Evolutionary conservation across 2,888 invertebrate species (phyloP).

Genomic region (Mythimna pallens): DNA sequence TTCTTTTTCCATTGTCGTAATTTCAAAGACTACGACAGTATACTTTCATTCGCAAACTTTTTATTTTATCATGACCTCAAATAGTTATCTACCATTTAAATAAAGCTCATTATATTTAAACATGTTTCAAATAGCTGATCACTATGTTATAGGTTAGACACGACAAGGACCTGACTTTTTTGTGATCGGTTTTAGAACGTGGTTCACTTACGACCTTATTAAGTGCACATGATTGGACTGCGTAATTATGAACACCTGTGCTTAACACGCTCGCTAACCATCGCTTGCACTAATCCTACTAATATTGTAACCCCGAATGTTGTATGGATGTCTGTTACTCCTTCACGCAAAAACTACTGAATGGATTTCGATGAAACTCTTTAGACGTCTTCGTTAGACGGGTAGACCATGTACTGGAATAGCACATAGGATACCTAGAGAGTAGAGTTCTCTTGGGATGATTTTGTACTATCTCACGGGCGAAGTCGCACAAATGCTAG

Average conservation of each 20-base stretch:
- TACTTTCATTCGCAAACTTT: not conserved
- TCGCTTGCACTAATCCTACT: too few relatives aligned
- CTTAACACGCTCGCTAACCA: not conserved
- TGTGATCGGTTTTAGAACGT: conserved; percentile 12
- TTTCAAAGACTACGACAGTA: not conserved
- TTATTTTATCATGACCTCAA: not conserved
- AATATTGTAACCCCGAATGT: too few relatives aligned
- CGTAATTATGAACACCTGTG: conserved; percentile 36
- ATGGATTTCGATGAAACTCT: too few relatives aligned
- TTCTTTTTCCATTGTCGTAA: not conserved
- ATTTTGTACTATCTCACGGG: too few relatives aligned
- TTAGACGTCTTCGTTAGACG: too few relatives aligned
- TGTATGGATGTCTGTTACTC: too few relatives aligned
- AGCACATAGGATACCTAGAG: too few relatives aligned
- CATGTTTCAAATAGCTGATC: conserved; percentile 10
- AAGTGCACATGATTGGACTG: conserved; percentile 25
- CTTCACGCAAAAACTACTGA: too few relatives aligned
- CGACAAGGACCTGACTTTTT: conserved; percentile 19
- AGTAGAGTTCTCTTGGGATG: too few relatives aligned
- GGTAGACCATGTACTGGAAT: too few relatives aligned
- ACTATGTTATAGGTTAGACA: conserved; percentile 16
- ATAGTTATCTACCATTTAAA: too few relatives aligned
- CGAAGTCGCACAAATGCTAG: too few relatives aligned
- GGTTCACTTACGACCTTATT: conserved; percentile 17
- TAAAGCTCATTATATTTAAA: not conserved